Conservation (phyloP, 2,888 invertebrate genomes). For the Athripsodes cinereus region DNA sequence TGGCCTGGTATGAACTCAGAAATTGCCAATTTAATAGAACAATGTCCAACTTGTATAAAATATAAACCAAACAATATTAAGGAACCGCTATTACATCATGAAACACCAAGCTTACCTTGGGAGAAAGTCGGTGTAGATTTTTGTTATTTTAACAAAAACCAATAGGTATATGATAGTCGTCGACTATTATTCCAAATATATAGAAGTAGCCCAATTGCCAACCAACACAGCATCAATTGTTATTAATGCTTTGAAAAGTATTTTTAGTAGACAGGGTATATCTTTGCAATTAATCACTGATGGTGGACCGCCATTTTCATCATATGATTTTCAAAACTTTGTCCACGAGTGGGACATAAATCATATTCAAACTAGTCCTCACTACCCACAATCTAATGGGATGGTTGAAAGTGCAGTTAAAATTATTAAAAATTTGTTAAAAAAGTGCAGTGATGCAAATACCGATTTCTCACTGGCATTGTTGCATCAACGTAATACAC, state of each 20-base stretch:
- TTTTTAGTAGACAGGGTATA: not conserved
- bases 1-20: not conserved
- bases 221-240: not conserved
- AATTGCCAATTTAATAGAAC: not conserved
- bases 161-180: not conserved
- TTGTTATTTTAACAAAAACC: too few relatives aligned
- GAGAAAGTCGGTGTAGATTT: slow-evolving; percentile 3
- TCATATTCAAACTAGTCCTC: not conserved
- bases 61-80: not conserved
- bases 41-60: slow-evolving; percentile 2
- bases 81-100: slow-evolving; percentile 1
- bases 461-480: not conserved
- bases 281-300: slow-evolving; percentile 1
- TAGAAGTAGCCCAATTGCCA: not conserved
- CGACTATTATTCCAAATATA: slow-evolving; percentile 1
- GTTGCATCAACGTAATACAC: slow-evolving; percentile 2
- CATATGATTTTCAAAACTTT: not conserved
- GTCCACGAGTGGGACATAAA: not conserved
- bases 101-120: not conserved
- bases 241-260: not conserved
- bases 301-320: slow-evolving; percentile 1
- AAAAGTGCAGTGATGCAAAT: not conserved
- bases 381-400: slow-evolving; percentile 1
- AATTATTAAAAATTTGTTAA: slow-evolving; percentile 1
- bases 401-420: slow-evolving; percentile 3